These are phyloP conservation scores for Parnassius glacialis DNA, from an alignment of 2,888 invertebrate genomes.

Conservation along the genomic window DNA sequence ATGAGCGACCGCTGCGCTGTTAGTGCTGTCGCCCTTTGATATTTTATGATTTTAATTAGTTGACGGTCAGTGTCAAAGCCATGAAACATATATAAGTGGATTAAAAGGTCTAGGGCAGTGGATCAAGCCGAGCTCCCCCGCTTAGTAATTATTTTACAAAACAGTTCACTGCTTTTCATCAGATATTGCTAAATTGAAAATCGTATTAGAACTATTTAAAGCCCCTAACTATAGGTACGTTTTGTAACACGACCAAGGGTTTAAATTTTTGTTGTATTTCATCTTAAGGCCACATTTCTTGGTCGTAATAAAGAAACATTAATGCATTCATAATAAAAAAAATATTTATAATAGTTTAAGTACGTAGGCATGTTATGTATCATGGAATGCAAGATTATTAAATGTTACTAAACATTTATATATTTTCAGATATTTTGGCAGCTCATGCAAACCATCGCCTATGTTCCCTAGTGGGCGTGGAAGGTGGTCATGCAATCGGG, in stretches of 20 bases:
- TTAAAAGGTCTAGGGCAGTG: not conserved
- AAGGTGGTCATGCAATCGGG: conserved; percentile 89
- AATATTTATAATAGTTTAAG: no score
- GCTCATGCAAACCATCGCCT: conserved; percentile 86
- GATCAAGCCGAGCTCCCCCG: not conserved
- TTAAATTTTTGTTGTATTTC: no score
- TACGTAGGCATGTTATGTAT: not conserved
- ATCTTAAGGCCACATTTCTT: no score
- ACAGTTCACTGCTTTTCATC: conserved; percentile 1
- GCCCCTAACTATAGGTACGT: no score
- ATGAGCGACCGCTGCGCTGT: not conserved
- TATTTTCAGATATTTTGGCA: conserved; percentile 82
- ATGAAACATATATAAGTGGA: not conserved
- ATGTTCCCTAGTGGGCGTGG: conserved; percentile 88
- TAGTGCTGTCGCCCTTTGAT: conserved; percentile 5
- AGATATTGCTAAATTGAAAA: conserved; percentile 8
- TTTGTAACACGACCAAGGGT: no score
- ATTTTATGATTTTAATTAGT: conserved; percentile 13
- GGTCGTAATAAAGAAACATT: no score
- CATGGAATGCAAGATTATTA: not conserved
- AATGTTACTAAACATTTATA: not conserved
- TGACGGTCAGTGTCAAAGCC: conserved; percentile 10
- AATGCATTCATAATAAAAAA: no score
- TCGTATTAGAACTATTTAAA: not conserved
- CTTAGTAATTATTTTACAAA: conserved; percentile 20